Evolutionary conservation across 2,797 vertebrate genomes (phyloP).

Genomic region (Melanogrammus aeglefinus): DNA sequence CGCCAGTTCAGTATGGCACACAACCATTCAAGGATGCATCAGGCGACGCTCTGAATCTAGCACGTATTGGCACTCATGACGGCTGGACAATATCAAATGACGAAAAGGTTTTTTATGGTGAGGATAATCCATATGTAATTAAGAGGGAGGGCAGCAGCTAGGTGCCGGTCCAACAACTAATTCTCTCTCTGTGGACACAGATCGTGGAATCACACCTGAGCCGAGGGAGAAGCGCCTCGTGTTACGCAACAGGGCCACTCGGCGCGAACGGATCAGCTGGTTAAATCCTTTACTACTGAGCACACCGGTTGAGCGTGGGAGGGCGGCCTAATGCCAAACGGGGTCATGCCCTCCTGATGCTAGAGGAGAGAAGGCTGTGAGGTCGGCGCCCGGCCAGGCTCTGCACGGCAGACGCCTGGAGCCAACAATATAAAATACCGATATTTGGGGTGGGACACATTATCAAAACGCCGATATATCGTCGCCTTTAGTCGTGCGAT

Average conservation of each 20-base stretch:
- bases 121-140: not conserved
- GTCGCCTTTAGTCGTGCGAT: no score
- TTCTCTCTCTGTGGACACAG: not conserved
- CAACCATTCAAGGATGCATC: not conserved
- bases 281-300: constrained; percentile 56
- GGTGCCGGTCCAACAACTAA: not conserved
- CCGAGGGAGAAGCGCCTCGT: constrained; percentile 22
- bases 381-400: not conserved
- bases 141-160: not conserved
- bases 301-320: constrained; percentile 44
- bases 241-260: constrained; percentile 59
- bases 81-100: not conserved
- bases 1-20: not conserved
- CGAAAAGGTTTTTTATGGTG: not conserved
- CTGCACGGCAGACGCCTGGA: no score
- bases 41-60: not conserved
- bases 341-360: constrained; percentile 24
- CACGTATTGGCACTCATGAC: not conserved
- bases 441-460: no score
- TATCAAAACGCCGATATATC: no score
- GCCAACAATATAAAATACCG: not conserved
- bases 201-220: constrained; percentile 34
- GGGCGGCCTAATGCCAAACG: constrained; percentile 40
- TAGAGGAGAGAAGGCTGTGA: not conserved
- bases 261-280: constrained; percentile 57